phyloP scores from a whole-genome alignment of 1,140 invertebrate species.

The Copidosoma floridanum region DNA sequence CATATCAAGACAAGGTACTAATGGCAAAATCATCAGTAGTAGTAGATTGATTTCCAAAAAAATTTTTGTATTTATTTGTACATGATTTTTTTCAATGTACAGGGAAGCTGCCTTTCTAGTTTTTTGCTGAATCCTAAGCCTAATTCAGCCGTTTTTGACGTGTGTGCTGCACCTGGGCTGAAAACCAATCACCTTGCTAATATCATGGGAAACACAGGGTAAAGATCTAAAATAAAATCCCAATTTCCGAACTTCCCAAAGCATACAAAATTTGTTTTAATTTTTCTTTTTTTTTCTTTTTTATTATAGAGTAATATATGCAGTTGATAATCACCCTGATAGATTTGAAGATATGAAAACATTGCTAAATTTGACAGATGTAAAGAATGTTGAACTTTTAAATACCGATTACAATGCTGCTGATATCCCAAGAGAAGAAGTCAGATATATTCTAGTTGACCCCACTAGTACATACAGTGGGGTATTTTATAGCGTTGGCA shows the following conservation, averaged over 20 bases:
- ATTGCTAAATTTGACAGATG: slow-evolving; percentile 65
- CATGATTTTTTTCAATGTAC: slow-evolving; percentile 41
- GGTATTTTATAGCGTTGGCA: slow-evolving; percentile 44
- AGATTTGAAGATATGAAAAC: slow-evolving; percentile 67
- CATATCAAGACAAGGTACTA: slow-evolving; percentile 92
- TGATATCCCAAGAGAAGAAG: slow-evolving; percentile 64
- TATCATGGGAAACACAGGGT: slow-evolving; percentile 75
- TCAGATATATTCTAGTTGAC: slow-evolving; percentile 91
- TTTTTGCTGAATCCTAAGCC: slow-evolving; percentile 69
- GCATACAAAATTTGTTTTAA: neutral
- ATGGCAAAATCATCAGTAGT: too few relatives aligned
- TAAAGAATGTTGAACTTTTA: slow-evolving; percentile 69
- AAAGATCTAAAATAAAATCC: slow-evolving; percentile 27
- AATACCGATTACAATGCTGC: slow-evolving; percentile 75
- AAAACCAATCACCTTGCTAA: slow-evolving; percentile 91
- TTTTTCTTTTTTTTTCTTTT: neutral
- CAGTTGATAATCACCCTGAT: slow-evolving; percentile 72
- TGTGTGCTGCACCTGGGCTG: slow-evolving; percentile 95
- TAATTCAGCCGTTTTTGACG: slow-evolving; percentile 76
- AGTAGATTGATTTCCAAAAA: neutral
- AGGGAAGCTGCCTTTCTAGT: slow-evolving; percentile 84
- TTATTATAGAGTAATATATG: slow-evolving; percentile 67
- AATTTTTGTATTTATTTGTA: too few relatives aligned
- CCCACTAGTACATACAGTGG: slow-evolving; percentile 95
- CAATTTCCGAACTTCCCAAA: slow-evolving; percentile 9